phyloP scores from a whole-genome alignment of 2,113 vertebrate species.

The Pangasianodon gigas region DNA sequence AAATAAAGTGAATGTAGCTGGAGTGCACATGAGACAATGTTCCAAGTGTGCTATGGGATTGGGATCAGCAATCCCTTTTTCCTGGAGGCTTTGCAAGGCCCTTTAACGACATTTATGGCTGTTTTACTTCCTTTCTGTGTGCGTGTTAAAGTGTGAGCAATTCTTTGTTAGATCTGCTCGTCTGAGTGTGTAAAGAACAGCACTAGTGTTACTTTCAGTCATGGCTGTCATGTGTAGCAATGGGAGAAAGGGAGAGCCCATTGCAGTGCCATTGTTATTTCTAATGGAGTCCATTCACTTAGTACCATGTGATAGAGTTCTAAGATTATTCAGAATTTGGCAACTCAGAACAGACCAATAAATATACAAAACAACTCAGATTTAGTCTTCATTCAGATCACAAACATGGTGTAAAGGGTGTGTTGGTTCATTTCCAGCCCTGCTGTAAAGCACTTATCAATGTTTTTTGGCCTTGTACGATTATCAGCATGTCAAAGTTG shows the following conservation, averaged over 20 bases:
- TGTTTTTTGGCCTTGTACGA: neutral
- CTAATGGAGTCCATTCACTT: neutral
- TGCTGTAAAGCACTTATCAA: neutral
- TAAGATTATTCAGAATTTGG: neutral
- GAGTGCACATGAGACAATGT: neutral
- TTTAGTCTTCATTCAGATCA: neutral
- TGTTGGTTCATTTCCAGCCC: neutral
- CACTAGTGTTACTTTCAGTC: conserved; percentile 12
- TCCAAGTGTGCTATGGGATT: neutral
- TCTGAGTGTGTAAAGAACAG: neutral
- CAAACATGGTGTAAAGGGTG: too few species aligned
- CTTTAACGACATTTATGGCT: neutral
- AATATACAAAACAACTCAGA: neutral
- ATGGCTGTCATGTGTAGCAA: conserved; percentile 40
- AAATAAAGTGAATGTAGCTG: neutral
- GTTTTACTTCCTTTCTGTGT: conserved; percentile 22
- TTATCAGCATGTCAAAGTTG: neutral
- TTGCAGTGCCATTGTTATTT: conserved; percentile 28
- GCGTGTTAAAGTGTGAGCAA: neutral
- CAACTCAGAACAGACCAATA: neutral
- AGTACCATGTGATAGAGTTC: neutral
- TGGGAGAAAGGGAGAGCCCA: neutral
- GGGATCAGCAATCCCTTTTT: neutral
- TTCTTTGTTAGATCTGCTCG: neutral
- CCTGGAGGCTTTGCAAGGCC: neutral